Conservation (phyloP, 2,113 vertebrate species). For the Antechinus stuartii region DNA sequence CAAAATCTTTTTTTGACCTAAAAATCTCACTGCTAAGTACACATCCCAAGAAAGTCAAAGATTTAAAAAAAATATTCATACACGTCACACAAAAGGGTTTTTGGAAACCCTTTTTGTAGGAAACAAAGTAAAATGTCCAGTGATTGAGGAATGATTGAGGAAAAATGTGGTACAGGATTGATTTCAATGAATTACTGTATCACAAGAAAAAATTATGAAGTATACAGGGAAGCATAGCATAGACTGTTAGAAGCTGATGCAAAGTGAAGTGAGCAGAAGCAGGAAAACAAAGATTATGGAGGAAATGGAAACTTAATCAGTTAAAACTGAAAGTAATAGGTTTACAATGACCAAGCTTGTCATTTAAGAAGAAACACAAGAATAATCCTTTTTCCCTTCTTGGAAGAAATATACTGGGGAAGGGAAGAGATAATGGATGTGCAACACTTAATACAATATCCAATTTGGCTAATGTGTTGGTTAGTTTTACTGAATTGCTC, state of each 20-base stretch:
- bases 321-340: too few relatives aligned
- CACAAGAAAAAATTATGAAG: background rate
- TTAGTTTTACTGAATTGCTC: background rate
- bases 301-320: too few relatives aligned
- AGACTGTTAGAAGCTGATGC: background rate
- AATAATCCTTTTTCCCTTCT: too few relatives aligned
- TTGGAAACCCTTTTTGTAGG: background rate
- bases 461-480: background rate
- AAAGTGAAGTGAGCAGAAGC: background rate
- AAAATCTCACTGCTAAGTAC: too few relatives aligned
- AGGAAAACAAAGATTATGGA: background rate
- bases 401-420: too few relatives aligned
- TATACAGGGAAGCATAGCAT: background rate
- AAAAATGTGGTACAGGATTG: background rate
- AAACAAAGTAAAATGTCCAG: background rate
- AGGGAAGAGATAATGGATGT: background rate
- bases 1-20: too few relatives aligned
- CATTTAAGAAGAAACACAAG: too few relatives aligned
- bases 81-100: background rate
- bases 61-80: background rate
- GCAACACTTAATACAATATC: background rate
- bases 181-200: background rate
- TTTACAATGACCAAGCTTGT: too few relatives aligned
- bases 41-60: background rate
- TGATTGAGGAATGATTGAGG: background rate